Evolutionary conservation across 2,888 invertebrate genomes (phyloP).

Genomic region (Netelia melanura): DNA sequence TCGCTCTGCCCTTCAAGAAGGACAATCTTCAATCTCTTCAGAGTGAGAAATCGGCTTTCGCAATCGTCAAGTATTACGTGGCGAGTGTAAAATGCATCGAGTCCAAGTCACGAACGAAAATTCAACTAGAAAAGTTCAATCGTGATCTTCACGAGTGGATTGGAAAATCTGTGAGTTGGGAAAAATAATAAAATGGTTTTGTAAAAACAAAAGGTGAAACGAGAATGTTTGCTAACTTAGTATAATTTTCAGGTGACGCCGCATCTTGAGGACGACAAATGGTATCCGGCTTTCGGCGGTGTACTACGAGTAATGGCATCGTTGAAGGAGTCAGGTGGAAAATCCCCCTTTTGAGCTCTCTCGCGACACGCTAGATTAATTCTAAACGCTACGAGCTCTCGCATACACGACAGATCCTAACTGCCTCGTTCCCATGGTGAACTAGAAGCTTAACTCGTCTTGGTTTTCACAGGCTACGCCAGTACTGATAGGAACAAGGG

Average conservation of each 20-base stretch:
- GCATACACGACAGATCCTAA: conserved; percentile 4
- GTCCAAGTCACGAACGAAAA: conserved; percentile 81
- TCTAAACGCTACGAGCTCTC: conserved; percentile 17
- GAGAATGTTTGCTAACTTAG: conserved; percentile 39
- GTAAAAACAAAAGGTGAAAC: not conserved
- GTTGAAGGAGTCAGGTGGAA: conserved; percentile 80
- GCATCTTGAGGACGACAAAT: conserved; percentile 87
- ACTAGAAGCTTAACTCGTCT: conserved; percentile 60
- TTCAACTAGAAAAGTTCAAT: conserved; percentile 84
- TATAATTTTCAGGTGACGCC: conserved; percentile 83
- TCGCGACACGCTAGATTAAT: conserved; percentile 60
- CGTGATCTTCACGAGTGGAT: conserved; percentile 87
- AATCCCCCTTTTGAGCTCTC: conserved; percentile 58
- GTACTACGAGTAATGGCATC: conserved; percentile 85
- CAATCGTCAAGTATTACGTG: conserved; percentile 86
- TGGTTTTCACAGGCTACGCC: conserved; percentile 53
- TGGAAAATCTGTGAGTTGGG: conserved; percentile 81
- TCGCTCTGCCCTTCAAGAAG: conserved; percentile 88
- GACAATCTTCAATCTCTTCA: conserved; percentile 85
- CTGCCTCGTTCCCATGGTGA: conserved; percentile 19
- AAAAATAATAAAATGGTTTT: not conserved
- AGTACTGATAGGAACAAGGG: conserved; percentile 55
- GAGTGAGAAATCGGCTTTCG: conserved; percentile 84
- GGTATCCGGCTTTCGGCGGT: conserved; percentile 87
- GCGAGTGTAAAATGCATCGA: conserved; percentile 86